Percentiles rank a stretch among this genome's conserved stretches.
Evolutionary conservation across 2,113 vertebrate species (phyloP).

Genomic region (Tiliqua scincoides): DNA sequence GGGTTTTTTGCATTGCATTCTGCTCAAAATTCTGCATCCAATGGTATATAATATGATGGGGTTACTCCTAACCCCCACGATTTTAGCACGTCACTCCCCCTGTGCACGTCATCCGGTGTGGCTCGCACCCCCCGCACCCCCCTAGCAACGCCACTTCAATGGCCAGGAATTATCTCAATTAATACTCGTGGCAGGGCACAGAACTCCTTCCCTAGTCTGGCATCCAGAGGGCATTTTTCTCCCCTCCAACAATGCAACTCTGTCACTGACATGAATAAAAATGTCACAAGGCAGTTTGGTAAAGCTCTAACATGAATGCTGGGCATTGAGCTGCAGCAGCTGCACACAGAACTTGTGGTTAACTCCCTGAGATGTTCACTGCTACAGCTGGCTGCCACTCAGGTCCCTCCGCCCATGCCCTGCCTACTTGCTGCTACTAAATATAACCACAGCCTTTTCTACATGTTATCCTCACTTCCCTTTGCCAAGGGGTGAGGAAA

Average conservation of each 20-base stretch:
- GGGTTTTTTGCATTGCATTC: no score
- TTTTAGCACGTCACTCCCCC: no score
- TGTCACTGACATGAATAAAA: constrained; percentile 62
- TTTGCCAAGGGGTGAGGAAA: constrained; percentile 7
- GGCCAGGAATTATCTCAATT: constrained; percentile 17
- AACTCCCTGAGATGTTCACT: constrained; percentile 64
- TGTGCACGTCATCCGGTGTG: no score
- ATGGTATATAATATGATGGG: no score
- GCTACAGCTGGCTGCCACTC: constrained; percentile 54
- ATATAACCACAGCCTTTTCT: constrained; percentile 50
- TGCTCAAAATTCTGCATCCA: no score
- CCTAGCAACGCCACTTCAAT: no score
- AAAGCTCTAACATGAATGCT: constrained; percentile 52
- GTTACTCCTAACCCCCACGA: no score
- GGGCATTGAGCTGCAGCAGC: constrained; percentile 62
- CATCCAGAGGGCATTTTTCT: constrained; percentile 35
- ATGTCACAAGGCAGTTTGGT: constrained; percentile 55
- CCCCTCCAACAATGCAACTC: constrained; percentile 53
- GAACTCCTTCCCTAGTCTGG: constrained; percentile 44
- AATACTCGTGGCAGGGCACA: constrained; percentile 29
- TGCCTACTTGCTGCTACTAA: constrained; percentile 33
- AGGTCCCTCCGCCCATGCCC: background rate
- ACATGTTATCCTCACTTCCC: background rate
- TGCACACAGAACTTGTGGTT: constrained; percentile 63
- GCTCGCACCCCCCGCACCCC: no score